Conservation (phyloP, 2,888 invertebrate species). For the Protodeltote pygarga region DNA sequence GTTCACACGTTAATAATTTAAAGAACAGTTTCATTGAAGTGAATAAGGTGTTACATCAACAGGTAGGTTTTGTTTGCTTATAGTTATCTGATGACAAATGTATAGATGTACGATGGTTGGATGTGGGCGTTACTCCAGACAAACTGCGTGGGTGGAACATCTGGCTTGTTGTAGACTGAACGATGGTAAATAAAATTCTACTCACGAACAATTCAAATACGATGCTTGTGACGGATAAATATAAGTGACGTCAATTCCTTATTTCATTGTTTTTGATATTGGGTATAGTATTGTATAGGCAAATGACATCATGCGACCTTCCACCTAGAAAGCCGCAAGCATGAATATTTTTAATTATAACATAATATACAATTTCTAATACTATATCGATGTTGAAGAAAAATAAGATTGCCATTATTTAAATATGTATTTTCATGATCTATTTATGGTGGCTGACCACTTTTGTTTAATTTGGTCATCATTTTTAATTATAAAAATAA, state of each 20-base stretch:
- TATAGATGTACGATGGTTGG: conserved; percentile 52
- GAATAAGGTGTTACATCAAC: conserved; percentile 65
- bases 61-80: conserved; percentile 71
- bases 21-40: conserved; percentile 49
- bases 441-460: too few species aligned
- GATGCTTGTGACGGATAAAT: conserved; percentile 24
- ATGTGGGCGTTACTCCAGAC: conserved; percentile 81
- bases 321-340: not conserved
- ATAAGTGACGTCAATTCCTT: too few species aligned
- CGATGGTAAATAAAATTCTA: conserved; percentile 65
- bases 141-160: conserved; percentile 72
- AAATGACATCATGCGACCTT: conserved; percentile 6
- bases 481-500: too few species aligned
- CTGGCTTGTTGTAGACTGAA: conserved; percentile 64
- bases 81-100: conserved; percentile 53
- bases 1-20: conserved; percentile 29
- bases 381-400: too few species aligned
- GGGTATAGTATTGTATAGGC: not conserved
- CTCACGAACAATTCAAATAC: conserved; percentile 40
- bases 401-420: too few species aligned
- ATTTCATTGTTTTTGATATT: conserved; percentile 5
- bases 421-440: too few species aligned
- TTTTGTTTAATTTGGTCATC: too few species aligned
- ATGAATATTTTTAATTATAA: too few species aligned
- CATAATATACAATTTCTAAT: too few species aligned